Percentiles rank a stretch among this genome's conserved stretches.
phyloP scores from a whole-genome alignment of 2,113 vertebrate genomes.

The Scomber japonicus region DNA sequence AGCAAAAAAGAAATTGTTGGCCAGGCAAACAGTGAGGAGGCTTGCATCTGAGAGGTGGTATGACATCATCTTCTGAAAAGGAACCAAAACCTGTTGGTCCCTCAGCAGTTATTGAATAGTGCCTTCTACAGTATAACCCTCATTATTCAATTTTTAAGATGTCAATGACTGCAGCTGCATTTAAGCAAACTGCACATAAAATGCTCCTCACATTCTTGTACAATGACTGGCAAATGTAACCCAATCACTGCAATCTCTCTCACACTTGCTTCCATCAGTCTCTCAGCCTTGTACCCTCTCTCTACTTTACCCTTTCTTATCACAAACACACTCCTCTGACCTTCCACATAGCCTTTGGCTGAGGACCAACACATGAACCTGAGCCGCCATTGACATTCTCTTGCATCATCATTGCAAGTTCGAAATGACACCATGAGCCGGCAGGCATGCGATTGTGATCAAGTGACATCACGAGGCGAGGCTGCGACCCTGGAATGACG shows the following conservation, averaged over 20 bases:
- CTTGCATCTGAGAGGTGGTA: conserved; percentile 20
- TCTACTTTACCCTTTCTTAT: conserved; percentile 15
- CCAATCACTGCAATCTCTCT: conserved; percentile 9
- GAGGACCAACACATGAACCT: conserved; percentile 12
- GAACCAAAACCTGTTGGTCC: conserved; percentile 8
- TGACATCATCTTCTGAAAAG: conserved; percentile 19
- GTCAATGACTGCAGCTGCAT: not conserved
- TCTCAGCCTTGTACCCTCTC: not conserved
- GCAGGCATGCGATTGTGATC: conserved; percentile 25
- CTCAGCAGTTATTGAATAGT: not conserved
- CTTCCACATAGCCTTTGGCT: conserved; percentile 39
- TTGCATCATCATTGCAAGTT: conserved; percentile 11
- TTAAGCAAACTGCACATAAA: conserved; percentile 3
- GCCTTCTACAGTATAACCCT: not conserved
- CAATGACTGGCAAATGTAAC: conserved; percentile 14
- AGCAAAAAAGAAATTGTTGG: conserved; percentile 25
- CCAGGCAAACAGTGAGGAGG: conserved; percentile 27
- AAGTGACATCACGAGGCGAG: conserved; percentile 19
- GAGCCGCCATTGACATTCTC: conserved; percentile 33
- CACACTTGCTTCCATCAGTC: not conserved
- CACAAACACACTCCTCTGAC: conserved; percentile 26
- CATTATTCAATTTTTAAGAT: conserved; percentile 1
- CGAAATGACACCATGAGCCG: conserved; percentile 9
- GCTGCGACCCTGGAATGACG: conserved; percentile 9
- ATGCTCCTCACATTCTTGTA: conserved; percentile 4